These are phyloP conservation scores for Thera obeliscata DNA, from an alignment of 2,888 invertebrate species.

Conservation along the genomic window DNA sequence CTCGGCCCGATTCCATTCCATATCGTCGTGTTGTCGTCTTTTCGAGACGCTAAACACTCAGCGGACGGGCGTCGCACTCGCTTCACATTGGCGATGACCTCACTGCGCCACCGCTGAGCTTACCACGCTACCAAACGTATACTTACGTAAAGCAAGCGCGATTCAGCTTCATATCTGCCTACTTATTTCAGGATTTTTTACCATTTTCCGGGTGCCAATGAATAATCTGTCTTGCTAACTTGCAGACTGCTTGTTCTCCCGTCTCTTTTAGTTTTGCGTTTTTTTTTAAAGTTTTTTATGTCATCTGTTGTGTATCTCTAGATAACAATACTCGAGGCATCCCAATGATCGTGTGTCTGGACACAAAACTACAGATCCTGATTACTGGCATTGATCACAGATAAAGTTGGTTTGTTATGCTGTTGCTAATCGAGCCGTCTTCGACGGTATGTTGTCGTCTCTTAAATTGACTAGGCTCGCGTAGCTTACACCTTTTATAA, in stretches of 20 bases:
- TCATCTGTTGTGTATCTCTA: too few relatives aligned
- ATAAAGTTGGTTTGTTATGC: slow-evolving; percentile 25
- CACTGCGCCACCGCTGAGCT: slow-evolving; percentile 55
- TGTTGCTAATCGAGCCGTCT: slow-evolving; percentile 38
- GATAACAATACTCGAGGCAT: too few relatives aligned
- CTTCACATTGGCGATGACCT: slow-evolving; percentile 62
- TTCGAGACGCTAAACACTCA: slow-evolving; percentile 49
- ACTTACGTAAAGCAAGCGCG: slow-evolving; percentile 44
- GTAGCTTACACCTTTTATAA: slow-evolving; percentile 40
- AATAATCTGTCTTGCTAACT: slow-evolving; percentile 7
- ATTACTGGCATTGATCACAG: slow-evolving; percentile 15
- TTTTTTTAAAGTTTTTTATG: background rate
- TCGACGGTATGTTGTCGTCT: slow-evolving; percentile 32
- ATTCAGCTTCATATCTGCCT: slow-evolving; percentile 23
- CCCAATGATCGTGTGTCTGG: background rate
- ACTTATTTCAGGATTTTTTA: slow-evolving; percentile 24
- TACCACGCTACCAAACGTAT: slow-evolving; percentile 60
- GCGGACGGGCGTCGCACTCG: slow-evolving; percentile 67
- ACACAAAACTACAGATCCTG: background rate
- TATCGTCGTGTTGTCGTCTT: slow-evolving; percentile 65
- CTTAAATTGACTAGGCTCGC: slow-evolving; percentile 60
- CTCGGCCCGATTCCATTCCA: slow-evolving; percentile 59
- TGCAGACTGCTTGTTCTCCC: background rate
- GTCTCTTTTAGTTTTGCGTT: background rate
- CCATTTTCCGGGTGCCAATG: slow-evolving; percentile 17